A percentile compares a stretch with the other conserved stretches of the same genome.
Conservation (phyloP, 2,888 invertebrate genomes). For the Anagyrus pseudococci region DNA sequence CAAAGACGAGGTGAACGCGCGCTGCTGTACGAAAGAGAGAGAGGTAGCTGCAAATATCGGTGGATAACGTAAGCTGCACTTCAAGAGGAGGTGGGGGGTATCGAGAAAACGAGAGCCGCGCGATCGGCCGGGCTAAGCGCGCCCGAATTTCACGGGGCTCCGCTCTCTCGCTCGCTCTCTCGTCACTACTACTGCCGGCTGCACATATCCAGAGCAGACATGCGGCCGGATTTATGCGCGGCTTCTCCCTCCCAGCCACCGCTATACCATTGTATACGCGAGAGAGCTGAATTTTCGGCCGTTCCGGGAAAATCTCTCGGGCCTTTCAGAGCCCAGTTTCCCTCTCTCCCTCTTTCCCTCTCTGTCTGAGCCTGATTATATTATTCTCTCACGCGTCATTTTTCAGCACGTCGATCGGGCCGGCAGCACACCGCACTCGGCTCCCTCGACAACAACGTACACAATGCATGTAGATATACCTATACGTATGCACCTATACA, state of each 20-base stretch:
- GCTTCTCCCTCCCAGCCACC: neutral
- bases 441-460: too few relatives aligned
- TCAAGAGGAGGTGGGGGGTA: constrained; percentile 1
- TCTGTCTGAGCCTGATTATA: constrained; percentile 7
- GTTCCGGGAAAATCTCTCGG: constrained; percentile 6
- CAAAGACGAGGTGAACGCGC: constrained; percentile 26
- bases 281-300: constrained; percentile 5
- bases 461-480: too few relatives aligned
- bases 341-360: neutral
- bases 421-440: neutral
- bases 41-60: constrained; percentile 18
- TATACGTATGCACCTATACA: neutral
- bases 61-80: neutral
- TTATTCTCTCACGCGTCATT: constrained; percentile 12
- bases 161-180: neutral
- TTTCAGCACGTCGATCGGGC: constrained; percentile 12
- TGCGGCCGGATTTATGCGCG: constrained; percentile 8
- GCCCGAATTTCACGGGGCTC: constrained; percentile 37
- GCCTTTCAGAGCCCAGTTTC: neutral
- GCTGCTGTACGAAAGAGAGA: too few relatives aligned
- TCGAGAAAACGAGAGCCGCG: constrained; percentile 19
- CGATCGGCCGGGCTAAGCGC: constrained; percentile 12
- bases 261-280: neutral
- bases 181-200: neutral
- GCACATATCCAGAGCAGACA: neutral